Conservation (phyloP, 1,140 invertebrate genomes). For the Limonius californicus region DNA sequence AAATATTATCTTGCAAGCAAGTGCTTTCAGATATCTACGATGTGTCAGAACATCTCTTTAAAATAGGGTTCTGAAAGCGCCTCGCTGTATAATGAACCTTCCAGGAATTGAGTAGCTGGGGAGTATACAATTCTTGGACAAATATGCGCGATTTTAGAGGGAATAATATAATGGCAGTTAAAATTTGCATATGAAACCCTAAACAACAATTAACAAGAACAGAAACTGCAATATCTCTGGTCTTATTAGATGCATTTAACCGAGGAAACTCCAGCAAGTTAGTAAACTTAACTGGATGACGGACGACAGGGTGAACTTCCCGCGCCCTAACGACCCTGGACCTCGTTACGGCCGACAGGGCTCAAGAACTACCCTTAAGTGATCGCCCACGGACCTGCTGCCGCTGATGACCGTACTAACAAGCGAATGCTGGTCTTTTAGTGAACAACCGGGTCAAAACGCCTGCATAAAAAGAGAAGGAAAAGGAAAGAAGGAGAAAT, state of each 20-base stretch:
- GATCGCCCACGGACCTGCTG: background rate
- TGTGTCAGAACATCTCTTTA: no score
- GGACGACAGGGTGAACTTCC: conserved; percentile 3
- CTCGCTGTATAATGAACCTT: no score
- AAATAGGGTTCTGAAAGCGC: no score
- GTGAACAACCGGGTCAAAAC: conserved; percentile 4
- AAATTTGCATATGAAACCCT: conserved; percentile 7
- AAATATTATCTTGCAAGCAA: no score
- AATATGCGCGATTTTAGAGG: no score
- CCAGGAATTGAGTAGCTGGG: no score
- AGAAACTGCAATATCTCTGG: conserved; percentile 2
- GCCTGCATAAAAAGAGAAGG: background rate
- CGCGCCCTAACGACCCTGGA: conserved; percentile 1
- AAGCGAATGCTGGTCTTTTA: conserved; percentile 2
- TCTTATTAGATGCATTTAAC: conserved; percentile 11
- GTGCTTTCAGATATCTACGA: no score
- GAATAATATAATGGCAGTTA: background rate
- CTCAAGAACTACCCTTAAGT: conserved; percentile 1
- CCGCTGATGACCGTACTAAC: conserved; percentile 5
- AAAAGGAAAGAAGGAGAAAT: no score
- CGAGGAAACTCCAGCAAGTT: background rate
- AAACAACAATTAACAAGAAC: conserved; percentile 1
- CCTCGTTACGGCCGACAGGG: conserved; percentile 1
- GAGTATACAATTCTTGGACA: no score
- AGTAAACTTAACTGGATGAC: conserved; percentile 3